Evolutionary conservation across 2,888 invertebrate species (phyloP), one percentile per base, ranked within the genome.

Genomic region (Leucozona laternaria): DNA sequence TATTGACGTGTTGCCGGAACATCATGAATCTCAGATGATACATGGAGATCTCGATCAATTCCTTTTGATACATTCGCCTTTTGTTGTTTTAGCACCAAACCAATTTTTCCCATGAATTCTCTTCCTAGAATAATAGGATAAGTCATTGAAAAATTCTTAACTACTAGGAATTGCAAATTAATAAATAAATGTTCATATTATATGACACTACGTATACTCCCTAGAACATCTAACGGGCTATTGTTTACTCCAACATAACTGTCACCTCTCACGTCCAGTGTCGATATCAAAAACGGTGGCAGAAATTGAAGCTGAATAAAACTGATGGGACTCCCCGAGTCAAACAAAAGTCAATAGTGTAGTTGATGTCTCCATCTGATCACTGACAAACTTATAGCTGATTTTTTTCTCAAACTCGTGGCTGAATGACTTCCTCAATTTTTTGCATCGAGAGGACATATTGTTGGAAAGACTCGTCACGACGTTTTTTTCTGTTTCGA

Each of bases 121-220:
- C 78, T 25, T 13, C 68, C 82, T 37, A 82, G 37, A 34, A 79
- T 48, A 43, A 77, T 43, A 31, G 85, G 70, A 68, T 71, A 81
- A 34, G 43, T 77, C 79, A 85, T 86, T 68, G 62, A 66, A 62
- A 25, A 22, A 64, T 88, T 66, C 53, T 72, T 20, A n/a, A 79
- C 78, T 15, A 76, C 60, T 64, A 62, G 64, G 17, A 81, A 17
- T 37, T 68, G 20, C 28, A 88, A 55, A 43, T 48, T 15, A 15
- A n/a, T 40, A 7, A 40, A 40, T 15, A 7, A n/a, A 40, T 15
- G 2, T 15, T 40, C 15, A 66, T 60, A 81, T 45, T 40, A 45
- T 34, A 87, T 68, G 4, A 20, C 48, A 68, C 45, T 37, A 34
- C 11, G 2, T 37, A 11, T 37, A 13, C 37, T 37, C 7, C 37